phyloP scores from a whole-genome alignment of 1,140 invertebrate species.

The Calycopis cecrops region DNA sequence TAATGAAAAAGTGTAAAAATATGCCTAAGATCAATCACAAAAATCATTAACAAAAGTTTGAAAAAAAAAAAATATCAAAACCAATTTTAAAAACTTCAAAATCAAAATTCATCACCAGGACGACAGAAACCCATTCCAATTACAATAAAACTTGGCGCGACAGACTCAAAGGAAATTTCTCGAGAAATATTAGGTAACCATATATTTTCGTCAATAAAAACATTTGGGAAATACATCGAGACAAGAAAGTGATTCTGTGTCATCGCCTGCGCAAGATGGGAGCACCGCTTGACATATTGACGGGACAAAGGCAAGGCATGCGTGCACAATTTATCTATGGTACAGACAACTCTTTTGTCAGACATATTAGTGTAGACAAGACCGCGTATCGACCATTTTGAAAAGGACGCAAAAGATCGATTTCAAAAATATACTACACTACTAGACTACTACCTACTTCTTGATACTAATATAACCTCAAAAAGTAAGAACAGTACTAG shows the following conservation, averaged over 20 bases:
- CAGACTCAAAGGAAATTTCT: neutral
- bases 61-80: too few species aligned
- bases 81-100: too few species aligned
- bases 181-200: conserved; percentile 16
- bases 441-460: too few species aligned
- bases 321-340: conserved; percentile 54
- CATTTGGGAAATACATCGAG: conserved; percentile 16
- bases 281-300: conserved; percentile 58
- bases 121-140: too few species aligned
- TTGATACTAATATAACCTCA: too few species aligned
- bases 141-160: conserved; percentile 10
- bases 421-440: too few species aligned
- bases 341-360: conserved; percentile 13
- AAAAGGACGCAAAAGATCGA: too few species aligned
- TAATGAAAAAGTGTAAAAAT: too few species aligned
- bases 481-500: too few species aligned
- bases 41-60: too few species aligned
- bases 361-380: conserved; percentile 39
- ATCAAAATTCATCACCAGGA: too few species aligned
- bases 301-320: conserved; percentile 53
- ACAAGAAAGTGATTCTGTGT: conserved; percentile 44
- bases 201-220: conserved; percentile 17
- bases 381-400: conserved; percentile 8
- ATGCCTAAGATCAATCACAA: too few species aligned
- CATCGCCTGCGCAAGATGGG: conserved; percentile 36